These are phyloP conservation scores for Hafferia zeledoni DNA, from an alignment of 2,797 vertebrate genomes.

Conservation along the genomic window DNA sequence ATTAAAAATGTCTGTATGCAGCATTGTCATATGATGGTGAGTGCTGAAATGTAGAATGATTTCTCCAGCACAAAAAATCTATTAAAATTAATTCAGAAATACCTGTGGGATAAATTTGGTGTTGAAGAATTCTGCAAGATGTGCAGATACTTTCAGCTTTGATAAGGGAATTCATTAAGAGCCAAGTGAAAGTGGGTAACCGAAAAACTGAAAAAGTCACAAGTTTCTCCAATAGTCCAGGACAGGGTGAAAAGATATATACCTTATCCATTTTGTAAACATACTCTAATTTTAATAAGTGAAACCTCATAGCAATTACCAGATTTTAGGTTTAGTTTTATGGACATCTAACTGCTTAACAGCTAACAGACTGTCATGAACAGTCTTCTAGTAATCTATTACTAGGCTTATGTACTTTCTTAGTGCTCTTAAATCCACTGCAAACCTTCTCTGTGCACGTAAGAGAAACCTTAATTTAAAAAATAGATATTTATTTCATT, in stretches of 20 bases:
- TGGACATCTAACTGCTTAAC: not conserved
- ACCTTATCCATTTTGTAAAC: not conserved
- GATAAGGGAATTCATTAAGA: slow-evolving; percentile 59
- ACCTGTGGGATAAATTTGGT: slow-evolving; percentile 54
- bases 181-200: not conserved
- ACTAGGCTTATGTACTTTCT: not conserved
- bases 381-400: not conserved
- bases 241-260: not conserved
- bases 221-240: not conserved
- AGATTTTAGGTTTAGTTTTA: not conserved
- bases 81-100: slow-evolving; percentile 66
- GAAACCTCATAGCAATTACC: not conserved
- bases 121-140: slow-evolving; percentile 51
- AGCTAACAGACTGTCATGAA: not conserved
- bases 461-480: not conserved
- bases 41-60: slow-evolving; percentile 45
- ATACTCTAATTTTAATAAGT: not conserved
- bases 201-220: slow-evolving; percentile 31
- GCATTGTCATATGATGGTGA: slow-evolving; percentile 29
- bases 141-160: slow-evolving; percentile 63
- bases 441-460: not conserved
- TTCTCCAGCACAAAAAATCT: slow-evolving; percentile 31
- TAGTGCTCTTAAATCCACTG: not conserved
- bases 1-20: slow-evolving; percentile 41
- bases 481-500: not conserved